Conservation (phyloP, 1,140 invertebrate species). For the Anastrepha obliqua region DNA sequence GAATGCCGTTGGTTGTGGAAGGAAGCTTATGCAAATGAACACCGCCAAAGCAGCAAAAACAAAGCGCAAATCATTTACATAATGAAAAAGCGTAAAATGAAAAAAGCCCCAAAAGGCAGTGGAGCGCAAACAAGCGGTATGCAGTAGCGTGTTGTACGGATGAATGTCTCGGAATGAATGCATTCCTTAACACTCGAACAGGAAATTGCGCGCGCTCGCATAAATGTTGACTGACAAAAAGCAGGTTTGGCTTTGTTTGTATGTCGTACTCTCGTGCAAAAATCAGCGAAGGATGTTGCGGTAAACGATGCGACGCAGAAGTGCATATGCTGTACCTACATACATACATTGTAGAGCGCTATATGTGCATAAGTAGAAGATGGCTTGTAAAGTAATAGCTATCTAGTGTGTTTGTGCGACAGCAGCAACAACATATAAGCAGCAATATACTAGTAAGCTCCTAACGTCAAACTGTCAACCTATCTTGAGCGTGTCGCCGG, state of each 20-base stretch:
- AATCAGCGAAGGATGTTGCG: slow-evolving; percentile 43
- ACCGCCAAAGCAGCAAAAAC: slow-evolving; percentile 35
- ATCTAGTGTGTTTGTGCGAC: neutral
- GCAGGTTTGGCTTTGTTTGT: neutral
- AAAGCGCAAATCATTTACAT: slow-evolving; percentile 47
- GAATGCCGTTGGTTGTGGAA: neutral
- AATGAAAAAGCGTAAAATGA: slow-evolving; percentile 48
- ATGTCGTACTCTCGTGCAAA: neutral
- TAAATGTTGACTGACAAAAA: slow-evolving; percentile 47
- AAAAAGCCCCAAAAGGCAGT: slow-evolving; percentile 16
- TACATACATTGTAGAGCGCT: no score
- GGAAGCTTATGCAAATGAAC: slow-evolving; percentile 45
- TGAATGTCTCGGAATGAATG: slow-evolving; percentile 24
- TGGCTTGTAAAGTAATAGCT: slow-evolving; percentile 17
- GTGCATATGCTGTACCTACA: neutral
- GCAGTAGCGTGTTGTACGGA: neutral
- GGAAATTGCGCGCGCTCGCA: slow-evolving; percentile 44
- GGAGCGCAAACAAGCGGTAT: neutral
- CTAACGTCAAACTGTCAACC: slow-evolving; percentile 39
- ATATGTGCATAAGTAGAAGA: slow-evolving; percentile 21
- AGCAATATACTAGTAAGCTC: neutral
- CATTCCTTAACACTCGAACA: slow-evolving; percentile 38
- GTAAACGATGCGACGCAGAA: neutral
- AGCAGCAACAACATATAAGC: neutral
- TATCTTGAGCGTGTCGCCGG: slow-evolving; percentile 20